A percentile compares a stretch with the other conserved stretches of the same genome.
These are phyloP conservation scores for Styela plicata DNA, from an alignment of 23 tunicate species.

Conservation along the genomic window DNA sequence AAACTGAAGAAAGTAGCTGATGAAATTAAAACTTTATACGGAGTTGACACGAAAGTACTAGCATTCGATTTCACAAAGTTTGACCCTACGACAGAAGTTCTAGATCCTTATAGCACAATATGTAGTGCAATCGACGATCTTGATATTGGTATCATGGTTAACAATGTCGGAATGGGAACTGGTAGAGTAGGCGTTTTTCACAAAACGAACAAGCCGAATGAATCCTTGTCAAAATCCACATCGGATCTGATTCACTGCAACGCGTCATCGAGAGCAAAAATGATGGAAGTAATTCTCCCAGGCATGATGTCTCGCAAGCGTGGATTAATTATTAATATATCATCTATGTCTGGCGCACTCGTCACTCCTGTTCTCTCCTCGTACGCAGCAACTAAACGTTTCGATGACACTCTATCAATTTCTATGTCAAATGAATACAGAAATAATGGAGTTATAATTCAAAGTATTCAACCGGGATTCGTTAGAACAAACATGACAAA, in stretches of 20 bases:
- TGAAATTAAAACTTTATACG: conserved; percentile 27
- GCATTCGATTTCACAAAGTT: conserved; percentile 47
- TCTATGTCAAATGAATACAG: conserved; percentile 37
- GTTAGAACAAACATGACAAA: conserved; percentile 57
- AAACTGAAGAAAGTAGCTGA: conserved; percentile 46
- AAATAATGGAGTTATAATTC: conserved; percentile 48
- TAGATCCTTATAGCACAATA: conserved; percentile 43
- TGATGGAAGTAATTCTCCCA: conserved; percentile 60
- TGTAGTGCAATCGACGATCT: conserved; percentile 29
- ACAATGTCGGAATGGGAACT: conserved; percentile 51
- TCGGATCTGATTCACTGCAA: conserved; percentile 29
- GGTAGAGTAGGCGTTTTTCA: not conserved
- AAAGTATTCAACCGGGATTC: conserved; percentile 52
- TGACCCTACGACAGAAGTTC: not conserved
- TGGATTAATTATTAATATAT: conserved; percentile 63
- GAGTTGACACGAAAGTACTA: conserved; percentile 37
- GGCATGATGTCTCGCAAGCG: conserved; percentile 28
- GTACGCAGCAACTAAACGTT: conserved; percentile 65
- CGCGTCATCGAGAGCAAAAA: conserved; percentile 37
- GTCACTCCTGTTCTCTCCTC: conserved; percentile 50
- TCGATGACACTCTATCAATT: conserved; percentile 53
- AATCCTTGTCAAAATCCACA: conserved; percentile 16
- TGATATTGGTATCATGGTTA: conserved; percentile 52
- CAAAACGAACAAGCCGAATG: not conserved
- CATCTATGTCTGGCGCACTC: conserved; percentile 49